Base-by-base conservation (phyloP, 2,888 invertebrate species). In the Lacanobia oleracea region DNA sequence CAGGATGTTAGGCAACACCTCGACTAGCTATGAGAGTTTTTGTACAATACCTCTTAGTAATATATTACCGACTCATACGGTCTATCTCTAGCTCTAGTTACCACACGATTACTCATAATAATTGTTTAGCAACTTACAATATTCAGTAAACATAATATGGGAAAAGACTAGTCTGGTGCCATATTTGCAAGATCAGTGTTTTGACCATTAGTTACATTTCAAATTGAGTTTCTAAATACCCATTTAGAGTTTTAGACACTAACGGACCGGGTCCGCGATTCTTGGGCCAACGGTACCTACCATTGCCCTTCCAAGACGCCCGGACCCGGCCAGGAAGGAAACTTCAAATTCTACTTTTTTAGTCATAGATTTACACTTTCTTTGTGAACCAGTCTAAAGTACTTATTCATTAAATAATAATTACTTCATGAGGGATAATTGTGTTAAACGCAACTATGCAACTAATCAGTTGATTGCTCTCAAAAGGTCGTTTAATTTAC, bases 1-100 rank as follows among this genome's bases (percentile, higher is more conserved):
- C 37, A 67, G 70, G 50, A 71, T 45, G 33, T 54, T 53, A 43
- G 53, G 62, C 53, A 71, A 68, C 51, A 6, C 27, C 56, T 54
- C 9, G 21, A 16, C 33, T 43, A n/a, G 14, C 51, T 14, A n/a
- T 37, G 12, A 27, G 0, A 54, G 27, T 23, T 60, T 53, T 60
- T 57, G 14, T 67, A 45, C 21, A 53, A 65, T 67, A 68, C 40
- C 43, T 45, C 2, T 10, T 33, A 33, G 10, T 1, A n/a, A 51
- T 51, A 37, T 23, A 23, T 3, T 2, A 14, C 9, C 50, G n/a
- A 9, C 10, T n/a, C 3, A 4, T 50, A 8, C n/a, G 6, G 33
- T 6, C 33, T 33, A 33, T 5, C 50, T 3, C 43, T 43, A 43
- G 43, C 43, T 43, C 14, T 43, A 14, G 43, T 43, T 43, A 43